Percentiles rank a stretch among this genome's conserved stretches.
Conservation (phyloP, 2,797 vertebrate species). For the Pseudopleuronectes americanus region DNA sequence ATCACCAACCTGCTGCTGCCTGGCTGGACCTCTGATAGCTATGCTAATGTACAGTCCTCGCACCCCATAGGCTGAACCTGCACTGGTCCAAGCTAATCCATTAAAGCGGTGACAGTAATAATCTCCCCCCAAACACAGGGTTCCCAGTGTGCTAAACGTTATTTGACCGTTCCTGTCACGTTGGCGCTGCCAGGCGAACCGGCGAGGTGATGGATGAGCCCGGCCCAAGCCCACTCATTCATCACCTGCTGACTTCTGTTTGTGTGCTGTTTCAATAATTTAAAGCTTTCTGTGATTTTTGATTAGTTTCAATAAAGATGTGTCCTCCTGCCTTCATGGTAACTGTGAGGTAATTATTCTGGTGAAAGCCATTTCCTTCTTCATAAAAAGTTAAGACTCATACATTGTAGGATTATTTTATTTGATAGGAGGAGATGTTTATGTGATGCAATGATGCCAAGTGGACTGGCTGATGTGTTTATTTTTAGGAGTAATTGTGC, state of each 20-base stretch:
- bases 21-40: constrained; percentile 81
- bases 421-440: constrained; percentile 14
- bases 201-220: constrained; percentile 81
- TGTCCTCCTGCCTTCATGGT: constrained; percentile 8
- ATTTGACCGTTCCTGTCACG: constrained; percentile 84
- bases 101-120: constrained; percentile 84
- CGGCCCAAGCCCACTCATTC: constrained; percentile 61
- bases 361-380: background rate
- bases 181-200: constrained; percentile 67
- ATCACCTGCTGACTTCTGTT: constrained; percentile 75
- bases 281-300: constrained; percentile 62
- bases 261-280: constrained; percentile 63
- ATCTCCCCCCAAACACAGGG: constrained; percentile 79
- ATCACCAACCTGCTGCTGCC: constrained; percentile 77
- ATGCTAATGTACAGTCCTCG: constrained; percentile 76
- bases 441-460: constrained; percentile 20
- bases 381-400: constrained; percentile 1
- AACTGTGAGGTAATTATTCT: background rate
- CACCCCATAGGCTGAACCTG: constrained; percentile 71
- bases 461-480: constrained; percentile 46
- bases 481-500: constrained; percentile 48
- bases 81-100: constrained; percentile 81
- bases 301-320: constrained; percentile 63
- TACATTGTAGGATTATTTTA: background rate
- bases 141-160: constrained; percentile 83